These are phyloP conservation scores for Lobophora halterata DNA, from an alignment of 2,888 invertebrate species.

Conservation along the genomic window DNA sequence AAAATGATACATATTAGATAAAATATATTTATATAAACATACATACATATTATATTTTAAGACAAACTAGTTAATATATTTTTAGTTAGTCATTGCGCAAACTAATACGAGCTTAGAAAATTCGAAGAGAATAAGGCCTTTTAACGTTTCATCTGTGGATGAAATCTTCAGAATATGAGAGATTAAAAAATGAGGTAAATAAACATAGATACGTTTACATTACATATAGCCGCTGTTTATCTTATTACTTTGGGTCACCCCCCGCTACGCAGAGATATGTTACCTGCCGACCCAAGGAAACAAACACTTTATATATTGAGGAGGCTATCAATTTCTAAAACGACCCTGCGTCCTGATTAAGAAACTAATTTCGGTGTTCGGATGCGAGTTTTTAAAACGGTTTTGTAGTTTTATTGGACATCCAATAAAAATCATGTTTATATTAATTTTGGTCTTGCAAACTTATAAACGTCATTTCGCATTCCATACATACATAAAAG, in stretches of 20 bases:
- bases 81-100: no score
- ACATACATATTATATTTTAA: no score
- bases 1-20: no score
- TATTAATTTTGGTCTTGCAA: slow-evolving; percentile 4
- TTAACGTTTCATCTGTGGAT: no score
- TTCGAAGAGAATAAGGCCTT: no score
- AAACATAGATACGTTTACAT: slow-evolving; percentile 19
- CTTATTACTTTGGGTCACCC: slow-evolving; percentile 58
- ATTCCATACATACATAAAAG: no score
- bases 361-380: slow-evolving; percentile 60
- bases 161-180: no score
- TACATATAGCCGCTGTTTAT: slow-evolving; percentile 25
- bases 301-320: slow-evolving; percentile 67
- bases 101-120: no score
- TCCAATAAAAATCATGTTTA: slow-evolving; percentile 19
- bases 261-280: slow-evolving; percentile 68
- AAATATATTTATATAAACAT: no score
- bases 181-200: no score
- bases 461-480: slow-evolving; percentile 1
- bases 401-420: slow-evolving; percentile 38
- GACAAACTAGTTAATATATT: no score
- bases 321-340: slow-evolving; percentile 67
- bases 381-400: slow-evolving; percentile 43
- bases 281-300: slow-evolving; percentile 69
- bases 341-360: slow-evolving; percentile 65